Conservation (phyloP, 2,113 vertebrate species). For the Eudyptes chrysolophus region DNA sequence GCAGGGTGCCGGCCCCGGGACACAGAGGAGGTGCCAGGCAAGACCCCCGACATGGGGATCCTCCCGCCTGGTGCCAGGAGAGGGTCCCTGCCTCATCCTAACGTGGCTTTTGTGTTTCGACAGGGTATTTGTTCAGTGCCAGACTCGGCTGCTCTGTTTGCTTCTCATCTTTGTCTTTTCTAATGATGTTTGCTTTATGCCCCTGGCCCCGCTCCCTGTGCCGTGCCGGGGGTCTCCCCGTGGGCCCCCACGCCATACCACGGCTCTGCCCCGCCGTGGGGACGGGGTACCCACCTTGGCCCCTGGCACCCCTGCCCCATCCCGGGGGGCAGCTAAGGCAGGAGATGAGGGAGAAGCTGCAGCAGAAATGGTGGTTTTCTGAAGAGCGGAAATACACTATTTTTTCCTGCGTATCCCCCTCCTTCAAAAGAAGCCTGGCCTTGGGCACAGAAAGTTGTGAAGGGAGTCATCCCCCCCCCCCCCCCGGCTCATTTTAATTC, state of each 20-base stretch:
- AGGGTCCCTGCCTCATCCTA: neutral
- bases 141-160: conserved; percentile 66
- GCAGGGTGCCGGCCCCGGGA: neutral
- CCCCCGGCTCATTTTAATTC: neutral
- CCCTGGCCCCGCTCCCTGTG: neutral
- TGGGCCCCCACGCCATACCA: neutral
- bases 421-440: neutral
- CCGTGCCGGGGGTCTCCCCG: neutral
- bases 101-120: neutral
- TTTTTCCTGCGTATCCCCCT: neutral
- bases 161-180: conserved; percentile 64
- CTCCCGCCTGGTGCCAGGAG: neutral
- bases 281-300: neutral
- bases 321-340: accelerated
- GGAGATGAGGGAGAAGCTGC: neutral
- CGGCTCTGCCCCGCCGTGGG: accelerated
- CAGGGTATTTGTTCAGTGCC: conserved; percentile 53
- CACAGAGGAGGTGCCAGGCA: neutral
- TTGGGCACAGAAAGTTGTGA: neutral
- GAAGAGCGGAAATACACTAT: neutral
- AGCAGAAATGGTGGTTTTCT: neutral
- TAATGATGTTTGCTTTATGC: conserved; percentile 68
- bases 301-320: neutral
- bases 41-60: neutral
- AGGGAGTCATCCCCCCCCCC: neutral